Percentiles rank a stretch among this genome's conserved stretches.
These are phyloP conservation scores for Boloria selene DNA, from an alignment of 2,888 invertebrate species.

Conservation along the genomic window DNA sequence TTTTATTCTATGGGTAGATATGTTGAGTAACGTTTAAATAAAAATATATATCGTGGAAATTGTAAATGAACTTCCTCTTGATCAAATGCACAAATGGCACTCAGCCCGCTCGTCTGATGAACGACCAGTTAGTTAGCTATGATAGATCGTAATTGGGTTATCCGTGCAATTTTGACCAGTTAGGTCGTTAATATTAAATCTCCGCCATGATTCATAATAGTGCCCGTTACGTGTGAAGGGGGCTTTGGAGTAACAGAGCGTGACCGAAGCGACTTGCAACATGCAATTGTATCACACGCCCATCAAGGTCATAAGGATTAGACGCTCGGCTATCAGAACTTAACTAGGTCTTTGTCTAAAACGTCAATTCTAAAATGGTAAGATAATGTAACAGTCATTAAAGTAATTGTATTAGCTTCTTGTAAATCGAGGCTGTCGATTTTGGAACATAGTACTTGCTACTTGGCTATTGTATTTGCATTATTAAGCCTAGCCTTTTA, in stretches of 20 bases:
- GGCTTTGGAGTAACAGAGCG: conserved; percentile 47
- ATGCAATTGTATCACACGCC: conserved; percentile 56
- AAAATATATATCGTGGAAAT: no score
- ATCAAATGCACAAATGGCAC: background rate
- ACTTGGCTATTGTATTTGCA: no score
- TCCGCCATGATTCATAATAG: conserved; percentile 28
- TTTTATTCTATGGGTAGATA: no score
- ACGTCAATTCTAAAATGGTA: background rate
- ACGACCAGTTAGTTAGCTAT: conserved; percentile 28
- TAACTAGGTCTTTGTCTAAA: conserved; percentile 14
- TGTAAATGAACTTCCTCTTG: conserved; percentile 11
- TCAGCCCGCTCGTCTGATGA: conserved; percentile 10
- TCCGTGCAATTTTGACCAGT: conserved; percentile 28
- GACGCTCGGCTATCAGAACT: background rate
- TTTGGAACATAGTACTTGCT: no score
- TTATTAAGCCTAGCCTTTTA: no score
- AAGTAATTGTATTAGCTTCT: no score
- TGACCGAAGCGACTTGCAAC: conserved; percentile 50
- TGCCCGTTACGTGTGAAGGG: conserved; percentile 36
- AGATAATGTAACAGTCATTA: no score
- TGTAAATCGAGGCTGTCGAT: no score
- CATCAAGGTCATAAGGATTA: conserved; percentile 47
- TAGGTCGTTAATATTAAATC: conserved; percentile 26
- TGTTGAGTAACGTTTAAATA: no score
- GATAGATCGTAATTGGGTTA: conserved; percentile 24